Evolutionary conservation across 2,888 invertebrate genomes (phyloP).

Genomic region (Lagria hirta): DNA sequence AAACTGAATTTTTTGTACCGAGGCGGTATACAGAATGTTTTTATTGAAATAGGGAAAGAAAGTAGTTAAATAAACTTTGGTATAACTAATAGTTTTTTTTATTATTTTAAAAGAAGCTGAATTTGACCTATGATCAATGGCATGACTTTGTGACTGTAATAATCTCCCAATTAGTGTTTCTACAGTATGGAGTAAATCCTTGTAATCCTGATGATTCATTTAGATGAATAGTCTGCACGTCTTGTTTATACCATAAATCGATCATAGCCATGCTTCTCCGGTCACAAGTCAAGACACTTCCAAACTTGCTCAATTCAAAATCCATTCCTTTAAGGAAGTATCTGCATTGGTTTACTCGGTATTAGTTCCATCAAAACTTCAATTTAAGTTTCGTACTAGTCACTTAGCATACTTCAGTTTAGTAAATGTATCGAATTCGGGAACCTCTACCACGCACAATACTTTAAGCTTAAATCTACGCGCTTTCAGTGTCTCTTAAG

Average conservation of each 20-base stretch:
- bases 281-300: constrained; percentile 18
- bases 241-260: constrained; percentile 15
- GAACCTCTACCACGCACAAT: constrained; percentile 11
- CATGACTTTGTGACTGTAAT: too few relatives aligned
- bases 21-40: too few relatives aligned
- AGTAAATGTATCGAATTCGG: constrained; percentile 23
- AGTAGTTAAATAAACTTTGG: too few relatives aligned
- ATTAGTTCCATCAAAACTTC: constrained; percentile 26
- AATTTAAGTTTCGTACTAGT: constrained; percentile 27
- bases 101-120: too few relatives aligned
- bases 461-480: constrained; percentile 10
- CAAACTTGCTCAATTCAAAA: constrained; percentile 20
- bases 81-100: too few relatives aligned
- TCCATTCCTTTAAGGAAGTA: constrained; percentile 18
- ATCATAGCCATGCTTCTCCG: constrained; percentile 6
- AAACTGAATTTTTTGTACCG: too few relatives aligned
- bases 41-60: too few relatives aligned
- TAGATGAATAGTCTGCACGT: constrained; percentile 6
- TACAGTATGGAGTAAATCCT: neutral
- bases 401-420: constrained; percentile 22
- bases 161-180: too few relatives aligned
- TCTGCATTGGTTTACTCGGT: constrained; percentile 11
- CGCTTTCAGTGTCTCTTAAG: constrained; percentile 11
- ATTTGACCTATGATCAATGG: too few relatives aligned
- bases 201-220: constrained; percentile 10